These are phyloP conservation scores for Xiphorhynchus elegans DNA, from an alignment of 2,113 vertebrate genomes.

Conservation along the genomic window DNA sequence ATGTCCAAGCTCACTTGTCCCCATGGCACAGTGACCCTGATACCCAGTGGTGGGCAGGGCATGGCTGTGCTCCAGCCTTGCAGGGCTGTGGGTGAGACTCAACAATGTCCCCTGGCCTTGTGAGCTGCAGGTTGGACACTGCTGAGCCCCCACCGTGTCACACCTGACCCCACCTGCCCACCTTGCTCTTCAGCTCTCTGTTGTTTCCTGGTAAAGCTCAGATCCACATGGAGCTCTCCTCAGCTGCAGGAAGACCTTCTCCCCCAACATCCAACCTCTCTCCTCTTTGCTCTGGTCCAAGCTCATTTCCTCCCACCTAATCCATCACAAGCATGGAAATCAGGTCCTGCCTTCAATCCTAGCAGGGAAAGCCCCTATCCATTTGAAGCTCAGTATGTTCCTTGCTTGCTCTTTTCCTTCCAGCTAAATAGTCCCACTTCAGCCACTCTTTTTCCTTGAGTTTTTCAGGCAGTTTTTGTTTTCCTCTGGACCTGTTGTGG, in stretches of 20 bases:
- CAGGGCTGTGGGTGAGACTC: background rate
- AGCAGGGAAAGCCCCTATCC: background rate
- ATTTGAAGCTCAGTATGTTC: background rate
- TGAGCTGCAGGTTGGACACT: background rate
- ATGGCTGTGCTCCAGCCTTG: accelerated
- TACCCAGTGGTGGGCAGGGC: background rate
- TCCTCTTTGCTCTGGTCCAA: background rate
- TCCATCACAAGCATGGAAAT: background rate
- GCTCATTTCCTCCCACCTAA: background rate
- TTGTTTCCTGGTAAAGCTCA: background rate
- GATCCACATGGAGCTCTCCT: background rate
- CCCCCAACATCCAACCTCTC: no score
- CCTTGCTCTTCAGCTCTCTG: background rate
- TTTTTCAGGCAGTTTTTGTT: background rate
- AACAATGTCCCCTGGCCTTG: accelerated
- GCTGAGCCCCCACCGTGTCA: background rate
- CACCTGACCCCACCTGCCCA: background rate
- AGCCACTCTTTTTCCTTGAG: background rate
- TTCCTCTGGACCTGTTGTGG: background rate
- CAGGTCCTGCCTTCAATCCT: background rate
- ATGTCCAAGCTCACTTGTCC: background rate
- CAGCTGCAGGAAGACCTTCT: background rate
- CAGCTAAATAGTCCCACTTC: background rate
- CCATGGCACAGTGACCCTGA: accelerated
- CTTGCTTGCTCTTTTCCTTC: background rate